Base-by-base conservation (phyloP, 2,888 invertebrate genomes). In the Agrochola lychnidis region DNA sequence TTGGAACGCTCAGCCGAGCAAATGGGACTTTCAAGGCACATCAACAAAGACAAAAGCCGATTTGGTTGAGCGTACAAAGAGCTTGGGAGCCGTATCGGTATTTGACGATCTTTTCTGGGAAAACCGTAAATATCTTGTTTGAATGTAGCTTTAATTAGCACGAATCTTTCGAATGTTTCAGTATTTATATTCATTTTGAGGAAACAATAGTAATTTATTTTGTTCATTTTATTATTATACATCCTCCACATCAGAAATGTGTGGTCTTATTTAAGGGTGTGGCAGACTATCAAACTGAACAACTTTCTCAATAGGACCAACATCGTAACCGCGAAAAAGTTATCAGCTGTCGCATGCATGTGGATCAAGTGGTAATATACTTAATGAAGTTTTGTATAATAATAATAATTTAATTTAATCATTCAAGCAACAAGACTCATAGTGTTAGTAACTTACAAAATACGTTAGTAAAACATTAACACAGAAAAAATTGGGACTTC, bases 11-110 rank as follows among this genome's bases (percentile, higher is more conserved):
- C 79, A 83, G 73, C 25, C 76, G 67, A 80, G 72, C 80, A 83
- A 83, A 84, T 70, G 67, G 64, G 48, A 73, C 71, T 74, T 83
- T 70, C 62, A 74, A 74, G 79, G 61, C 83, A 76, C 73, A 77
- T 74, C 79, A 74, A 72, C 87, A 79, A 81, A 84, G 84, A 77
- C 84, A 80, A 83, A 85, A 86, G 70, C 69, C 74, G 74, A 83
- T 86, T 84, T 80, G 81, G 72, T 76, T 79, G 84, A 86, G 48
- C 64, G 72, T 86, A 71, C 74, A 83, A 83, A 75, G 80, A 77
- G 84, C 70, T 77, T 70, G 62, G 68, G 64, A 73, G 45, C 53
- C 72, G 67, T 72, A 72, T 79, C 74, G 16, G 51, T 73, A 70
- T 79, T 70, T 53, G 36, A 69, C 48, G 63, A 73, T 79, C 48